These are phyloP conservation scores for Ambastaia sidthimunki DNA, from an alignment of 2,797 vertebrate species.

Conservation along the genomic window DNA sequence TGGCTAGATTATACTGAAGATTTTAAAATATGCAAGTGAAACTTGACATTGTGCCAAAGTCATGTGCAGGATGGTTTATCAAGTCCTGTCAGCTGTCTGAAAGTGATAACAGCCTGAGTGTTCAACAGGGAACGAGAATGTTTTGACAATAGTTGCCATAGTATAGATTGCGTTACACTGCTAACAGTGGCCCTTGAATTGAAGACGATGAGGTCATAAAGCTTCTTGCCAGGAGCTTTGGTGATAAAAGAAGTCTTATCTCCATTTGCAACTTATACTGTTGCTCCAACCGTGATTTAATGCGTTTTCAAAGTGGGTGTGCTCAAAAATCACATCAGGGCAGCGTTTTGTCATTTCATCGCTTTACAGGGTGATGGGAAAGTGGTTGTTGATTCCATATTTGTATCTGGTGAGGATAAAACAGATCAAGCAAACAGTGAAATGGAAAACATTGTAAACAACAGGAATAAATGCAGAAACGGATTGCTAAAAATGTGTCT, in stretches of 20 bases:
- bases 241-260: conserved; percentile 7
- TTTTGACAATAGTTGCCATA: conserved; percentile 42
- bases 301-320: conserved; percentile 15
- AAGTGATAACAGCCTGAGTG: conserved; percentile 4
- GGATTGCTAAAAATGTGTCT: no score
- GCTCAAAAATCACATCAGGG: background rate
- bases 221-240: background rate
- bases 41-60: background rate
- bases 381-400: conserved; percentile 8
- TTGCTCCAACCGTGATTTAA: background rate
- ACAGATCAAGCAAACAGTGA: background rate
- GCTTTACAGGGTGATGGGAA: background rate
- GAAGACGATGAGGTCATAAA: conserved; percentile 27
- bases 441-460: no score
- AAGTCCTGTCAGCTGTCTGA: background rate
- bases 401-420: background rate
- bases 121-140: conserved; percentile 23
- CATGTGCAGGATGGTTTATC: background rate
- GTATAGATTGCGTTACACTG: conserved; percentile 23
- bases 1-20: background rate
- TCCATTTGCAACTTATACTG: background rate
- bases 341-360: conserved; percentile 3
- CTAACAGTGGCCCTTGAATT: conserved; percentile 8
- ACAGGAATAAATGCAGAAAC: conserved; percentile 6
- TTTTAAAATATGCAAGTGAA: background rate